Percentiles rank a stretch among this genome's conserved stretches.
phyloP scores from a whole-genome alignment of 2,888 invertebrate species.

The Hipparchia sbordonii region DNA sequence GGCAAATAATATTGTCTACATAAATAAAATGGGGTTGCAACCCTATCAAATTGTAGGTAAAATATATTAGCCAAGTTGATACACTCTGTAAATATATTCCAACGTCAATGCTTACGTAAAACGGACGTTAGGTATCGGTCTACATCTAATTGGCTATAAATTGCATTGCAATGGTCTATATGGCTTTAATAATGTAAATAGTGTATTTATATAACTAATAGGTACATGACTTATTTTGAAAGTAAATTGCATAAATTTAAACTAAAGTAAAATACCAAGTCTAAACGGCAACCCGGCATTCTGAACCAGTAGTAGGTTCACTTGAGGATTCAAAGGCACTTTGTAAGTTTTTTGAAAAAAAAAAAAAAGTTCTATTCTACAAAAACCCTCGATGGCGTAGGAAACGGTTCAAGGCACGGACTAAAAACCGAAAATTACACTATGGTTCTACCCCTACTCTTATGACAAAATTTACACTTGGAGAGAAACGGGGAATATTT shows the following conservation, averaged over 20 bases:
- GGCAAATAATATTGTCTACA: no score
- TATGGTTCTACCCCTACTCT: no score
- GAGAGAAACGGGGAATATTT: no score
- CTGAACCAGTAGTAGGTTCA: no score
- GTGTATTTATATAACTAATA: conserved; percentile 11
- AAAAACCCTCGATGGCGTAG: no score
- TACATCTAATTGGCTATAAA: conserved; percentile 45
- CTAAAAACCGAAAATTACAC: no score
- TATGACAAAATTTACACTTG: no score
- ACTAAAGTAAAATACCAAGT: conserved; percentile 7
- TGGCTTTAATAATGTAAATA: conserved; percentile 20
- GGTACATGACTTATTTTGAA: conserved; percentile 1
- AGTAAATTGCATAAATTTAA: conserved; percentile 12
- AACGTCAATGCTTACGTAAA: conserved; percentile 41
- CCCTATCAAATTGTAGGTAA: background rate
- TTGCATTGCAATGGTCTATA: conserved; percentile 31
- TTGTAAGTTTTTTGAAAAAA: no score
- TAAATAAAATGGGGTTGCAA: background rate
- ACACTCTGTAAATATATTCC: conserved; percentile 23
- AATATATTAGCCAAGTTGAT: conserved; percentile 15
- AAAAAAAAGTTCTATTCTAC: no score
- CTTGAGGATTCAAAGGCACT: no score
- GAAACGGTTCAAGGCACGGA: no score
- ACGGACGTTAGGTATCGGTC: conserved; percentile 39
- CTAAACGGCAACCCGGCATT: no score